Conservation (phyloP, 2,888 invertebrate species). For the Laothoe populi region DNA sequence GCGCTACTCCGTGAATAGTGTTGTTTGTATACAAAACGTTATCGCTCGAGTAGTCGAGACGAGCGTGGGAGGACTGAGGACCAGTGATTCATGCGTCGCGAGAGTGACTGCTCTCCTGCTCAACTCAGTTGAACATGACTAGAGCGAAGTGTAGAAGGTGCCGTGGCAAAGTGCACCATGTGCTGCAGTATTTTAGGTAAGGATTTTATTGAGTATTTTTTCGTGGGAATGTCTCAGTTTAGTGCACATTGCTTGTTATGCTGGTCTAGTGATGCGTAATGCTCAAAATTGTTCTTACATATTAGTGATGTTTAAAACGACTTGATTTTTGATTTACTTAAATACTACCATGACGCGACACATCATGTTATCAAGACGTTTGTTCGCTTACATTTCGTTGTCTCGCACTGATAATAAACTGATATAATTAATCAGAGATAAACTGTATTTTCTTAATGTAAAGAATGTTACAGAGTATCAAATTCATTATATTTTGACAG, state of each 20-base stretch:
- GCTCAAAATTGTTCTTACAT: neutral
- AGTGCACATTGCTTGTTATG: neutral
- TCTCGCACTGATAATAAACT: neutral
- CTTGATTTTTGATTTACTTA: neutral
- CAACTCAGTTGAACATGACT: slow-evolving; percentile 29
- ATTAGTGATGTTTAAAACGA: neutral
- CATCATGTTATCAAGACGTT: neutral
- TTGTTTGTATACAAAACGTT: slow-evolving; percentile 54
- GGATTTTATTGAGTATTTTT: slow-evolving; percentile 29
- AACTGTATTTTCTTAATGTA: too few relatives aligned
- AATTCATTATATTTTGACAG: neutral
- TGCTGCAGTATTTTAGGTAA: slow-evolving; percentile 71
- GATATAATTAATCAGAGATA: neutral
- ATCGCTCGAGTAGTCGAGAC: slow-evolving; percentile 35
- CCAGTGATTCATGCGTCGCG: slow-evolving; percentile 38
- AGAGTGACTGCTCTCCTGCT: slow-evolving; percentile 20
- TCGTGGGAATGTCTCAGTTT: neutral
- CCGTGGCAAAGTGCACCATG: slow-evolving; percentile 69
- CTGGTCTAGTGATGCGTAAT: neutral
- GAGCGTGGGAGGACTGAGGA: slow-evolving; percentile 47
- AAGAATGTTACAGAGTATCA: neutral
- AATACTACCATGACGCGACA: neutral
- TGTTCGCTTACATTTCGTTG: neutral
- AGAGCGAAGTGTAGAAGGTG: slow-evolving; percentile 46
- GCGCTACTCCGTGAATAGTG: slow-evolving; percentile 45